Conservation (phyloP, 2,888 invertebrate genomes). For the Pasiphila rectangulata region DNA sequence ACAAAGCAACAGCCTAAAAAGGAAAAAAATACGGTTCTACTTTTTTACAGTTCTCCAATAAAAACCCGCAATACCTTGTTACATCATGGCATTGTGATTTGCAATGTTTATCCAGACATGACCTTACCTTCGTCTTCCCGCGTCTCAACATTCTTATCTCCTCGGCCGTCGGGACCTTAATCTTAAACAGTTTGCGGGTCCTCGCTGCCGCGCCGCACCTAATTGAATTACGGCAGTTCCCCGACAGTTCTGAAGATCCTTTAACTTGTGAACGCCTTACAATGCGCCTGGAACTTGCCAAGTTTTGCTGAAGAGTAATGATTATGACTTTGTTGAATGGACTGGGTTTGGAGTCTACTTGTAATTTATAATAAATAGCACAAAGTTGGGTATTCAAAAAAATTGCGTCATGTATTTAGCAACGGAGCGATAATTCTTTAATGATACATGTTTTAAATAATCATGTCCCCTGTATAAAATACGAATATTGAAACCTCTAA, state of each 20-base stretch:
- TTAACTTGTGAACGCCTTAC: constrained; percentile 10
- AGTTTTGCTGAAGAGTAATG: constrained; percentile 15
- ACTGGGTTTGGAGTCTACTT: not conserved
- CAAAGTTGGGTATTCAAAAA: not conserved
- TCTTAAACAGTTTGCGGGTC: constrained; percentile 23
- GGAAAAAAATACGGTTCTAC: too few species aligned
- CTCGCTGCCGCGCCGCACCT: constrained; percentile 19
- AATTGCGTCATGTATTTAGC: not conserved
- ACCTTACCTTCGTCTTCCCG: constrained; percentile 9
- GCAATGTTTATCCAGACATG: constrained; percentile 9
- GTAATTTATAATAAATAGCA: not conserved
- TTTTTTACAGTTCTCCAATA: not conserved
- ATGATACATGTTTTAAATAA: too few species aligned
- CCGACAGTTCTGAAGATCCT: constrained; percentile 18
- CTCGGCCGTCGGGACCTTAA: constrained; percentile 18
- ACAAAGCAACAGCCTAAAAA: too few species aligned
- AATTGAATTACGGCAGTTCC: constrained; percentile 29
- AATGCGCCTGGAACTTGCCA: constrained; percentile 5
- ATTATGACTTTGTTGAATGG: constrained; percentile 1
- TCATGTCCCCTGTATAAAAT: too few species aligned
- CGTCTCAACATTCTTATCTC: constrained; percentile 8
- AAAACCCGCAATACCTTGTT: not conserved
- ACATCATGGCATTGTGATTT: constrained; percentile 3
- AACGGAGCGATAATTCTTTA: too few species aligned
- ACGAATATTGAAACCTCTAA: not conserved